Evolutionary conservation across 2,797 vertebrate species (phyloP), one percentile per base, ranked within the genome.

Genomic region (Luscinia luscinia): DNA sequence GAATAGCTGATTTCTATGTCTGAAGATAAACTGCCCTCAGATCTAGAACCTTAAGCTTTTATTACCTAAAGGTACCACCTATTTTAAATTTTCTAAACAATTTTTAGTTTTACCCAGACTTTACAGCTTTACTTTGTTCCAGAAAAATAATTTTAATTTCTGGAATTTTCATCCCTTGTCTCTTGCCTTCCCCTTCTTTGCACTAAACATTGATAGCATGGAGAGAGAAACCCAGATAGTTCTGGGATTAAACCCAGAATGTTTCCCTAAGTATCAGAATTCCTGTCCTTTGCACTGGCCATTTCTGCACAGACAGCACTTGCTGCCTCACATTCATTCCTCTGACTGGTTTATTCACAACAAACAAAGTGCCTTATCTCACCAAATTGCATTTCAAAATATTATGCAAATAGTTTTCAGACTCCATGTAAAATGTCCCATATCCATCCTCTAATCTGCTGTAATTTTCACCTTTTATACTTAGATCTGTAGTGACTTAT

Each of bases 321-420:
- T 4, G 0, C 57, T 48, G 13, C 11, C 57, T 72, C 48, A 63
- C 51, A 49, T 78, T 81, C 51, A 49, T 78, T 81, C n/a, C 57
- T 77, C 62, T 55, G 41, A 12, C 8, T 51, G 7, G 22, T 75
- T 80, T 54, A 49, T 69, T 83, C 52, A 30, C 21, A 36, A 64
- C 15, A 58, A 74, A 73, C 45, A 28, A 75, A 73, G 30, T 19
- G 32, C 26, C 14, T 52, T 14, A n/a, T 63, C 63, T 84, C 45
- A 40, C 48, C 32, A 7, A 89, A 41, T 0, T 22, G 27, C 12
- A 11, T 58, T 87, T 63, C 63, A 70, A 89, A 92, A 81, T 78
- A 75, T 26, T 51, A 68, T 32, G 68, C 51, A 81, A 96, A 90
- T 43, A n/a, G 11, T 69, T 58, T 43, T n/a, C 67, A 82, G 38